A percentile compares a stretch with the other conserved stretches of the same genome.
phyloP scores from a whole-genome alignment of 2,113 vertebrate species.

The Perca schrenkii region DNA sequence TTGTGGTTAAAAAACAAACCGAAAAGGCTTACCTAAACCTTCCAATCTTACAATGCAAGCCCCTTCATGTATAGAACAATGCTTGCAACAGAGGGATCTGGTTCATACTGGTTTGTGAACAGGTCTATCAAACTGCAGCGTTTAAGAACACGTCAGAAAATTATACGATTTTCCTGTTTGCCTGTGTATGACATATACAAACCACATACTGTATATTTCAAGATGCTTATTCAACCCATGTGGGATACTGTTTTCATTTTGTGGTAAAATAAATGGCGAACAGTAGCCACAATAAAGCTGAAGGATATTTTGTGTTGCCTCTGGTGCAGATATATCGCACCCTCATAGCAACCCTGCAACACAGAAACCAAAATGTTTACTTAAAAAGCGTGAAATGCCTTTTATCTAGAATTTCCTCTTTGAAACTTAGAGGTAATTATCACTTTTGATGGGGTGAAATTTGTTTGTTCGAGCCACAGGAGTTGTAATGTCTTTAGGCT shows the following conservation, averaged over 20 bases:
- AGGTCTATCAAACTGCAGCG: conserved; percentile 47
- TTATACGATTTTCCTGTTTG: not conserved
- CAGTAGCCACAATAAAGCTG: not conserved
- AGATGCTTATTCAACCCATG: not conserved
- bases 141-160: conserved; percentile 5
- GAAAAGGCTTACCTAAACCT: not conserved
- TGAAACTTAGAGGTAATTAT: conserved; percentile 19
- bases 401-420: conserved; percentile 24
- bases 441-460: not conserved
- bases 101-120: conserved; percentile 75
- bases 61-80: conserved; percentile 67
- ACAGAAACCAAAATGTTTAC: conserved; percentile 21
- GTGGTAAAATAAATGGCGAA: conserved; percentile 19
- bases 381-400: conserved; percentile 4
- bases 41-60: conserved; percentile 45
- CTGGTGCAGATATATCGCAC: conserved; percentile 20
- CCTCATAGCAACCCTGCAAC: conserved; percentile 23
- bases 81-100: conserved; percentile 71
- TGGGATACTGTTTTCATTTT: conserved; percentile 25
- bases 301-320: conserved; percentile 21
- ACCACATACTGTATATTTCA: not conserved
- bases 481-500: conserved; percentile 21
- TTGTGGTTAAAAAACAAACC: conserved; percentile 3
- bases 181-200: not conserved
- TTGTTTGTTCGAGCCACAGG: conserved; percentile 3